Base-by-base conservation (phyloP, 1,140 invertebrate genomes). In the Ruditapes philippinarum region DNA sequence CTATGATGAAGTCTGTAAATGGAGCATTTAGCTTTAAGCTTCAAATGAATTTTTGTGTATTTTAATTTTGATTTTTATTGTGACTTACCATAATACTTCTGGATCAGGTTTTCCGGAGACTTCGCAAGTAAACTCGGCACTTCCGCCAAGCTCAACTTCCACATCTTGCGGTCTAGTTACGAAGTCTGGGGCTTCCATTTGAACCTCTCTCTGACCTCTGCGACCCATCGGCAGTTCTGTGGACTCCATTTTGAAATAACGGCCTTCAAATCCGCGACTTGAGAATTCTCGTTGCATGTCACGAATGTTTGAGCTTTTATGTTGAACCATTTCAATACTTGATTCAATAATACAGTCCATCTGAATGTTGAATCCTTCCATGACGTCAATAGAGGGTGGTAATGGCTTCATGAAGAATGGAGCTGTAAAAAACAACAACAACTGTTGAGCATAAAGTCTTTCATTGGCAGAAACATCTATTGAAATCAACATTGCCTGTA, bases 371-470 rank as follows among this genome's bases (percentile, higher is more conserved):
- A 92, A 92, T 33, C 94, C 94, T 88, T 94, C 92, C 92, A 94
- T 94, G 33, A 94, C 93, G 38, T 95, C 95, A 36, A 95, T 92
- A 54, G 94, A 93, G 9, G 86, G 89, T 45, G 95, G 95, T 45
- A 95, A 89, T 81, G 94, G 94, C 74, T 95, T 95, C 88, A 95
- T 93, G 91, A 95, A 95, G 93, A 94, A 95, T 54, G 95, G 95
- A 79, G 95, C 95, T 95, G 92, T 19, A 92, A 85, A 60, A 25
- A 36, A 70, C 31, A 14, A 22, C 57, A 62, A 62, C 57, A 57
- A n/a, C 5, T 22, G 45, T 19, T 7, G 45, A 19, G 45, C 7
- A 49, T 11, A 49, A 49, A 7, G 7, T 49, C 19, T 49, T 49
- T 49, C 9, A 11, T 49, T 49, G 9, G 45, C 45, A 49, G 9